These are phyloP conservation scores for Drosophila ustulata DNA, from an alignment of 2,888 invertebrate genomes.

Conservation along the genomic window DNA sequence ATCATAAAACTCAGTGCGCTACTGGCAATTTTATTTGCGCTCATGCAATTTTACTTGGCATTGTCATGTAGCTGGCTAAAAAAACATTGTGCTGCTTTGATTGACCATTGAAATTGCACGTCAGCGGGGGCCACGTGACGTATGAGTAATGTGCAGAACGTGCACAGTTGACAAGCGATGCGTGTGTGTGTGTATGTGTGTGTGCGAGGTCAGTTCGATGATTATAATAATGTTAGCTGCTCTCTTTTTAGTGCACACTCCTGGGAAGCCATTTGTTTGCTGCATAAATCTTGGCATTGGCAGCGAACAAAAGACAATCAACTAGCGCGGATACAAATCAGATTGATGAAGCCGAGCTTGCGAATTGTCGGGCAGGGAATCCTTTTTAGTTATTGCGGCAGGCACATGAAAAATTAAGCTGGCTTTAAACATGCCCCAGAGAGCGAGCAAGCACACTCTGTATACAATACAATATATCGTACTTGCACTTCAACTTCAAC, in stretches of 20 bases:
- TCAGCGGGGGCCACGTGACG: conserved; percentile 64
- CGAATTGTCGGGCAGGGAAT: conserved; percentile 37
- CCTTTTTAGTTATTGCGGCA: conserved; percentile 47
- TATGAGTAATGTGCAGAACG: conserved; percentile 69
- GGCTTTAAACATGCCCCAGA: conserved; percentile 62
- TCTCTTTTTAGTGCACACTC: background rate
- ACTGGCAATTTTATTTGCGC: conserved; percentile 65
- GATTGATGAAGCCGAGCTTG: conserved; percentile 24
- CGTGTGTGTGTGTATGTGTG: background rate
- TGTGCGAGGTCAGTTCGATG: conserved; percentile 27
- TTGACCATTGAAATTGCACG: conserved; percentile 79
- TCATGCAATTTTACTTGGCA: conserved; percentile 68
- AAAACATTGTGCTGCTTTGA: conserved; percentile 62
- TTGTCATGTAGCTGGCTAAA: conserved; percentile 59
- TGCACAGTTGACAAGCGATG: conserved; percentile 43
- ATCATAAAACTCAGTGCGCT: conserved; percentile 26
- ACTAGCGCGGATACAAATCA: conserved; percentile 34
- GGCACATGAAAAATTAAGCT: conserved; percentile 74
- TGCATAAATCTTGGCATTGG: conserved; percentile 50
- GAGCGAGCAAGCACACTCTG: conserved; percentile 18
- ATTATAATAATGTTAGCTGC: conserved; percentile 11
- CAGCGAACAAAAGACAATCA: conserved; percentile 35
- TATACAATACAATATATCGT: background rate
- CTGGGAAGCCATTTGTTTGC: conserved; percentile 31
- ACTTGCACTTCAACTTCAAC: conserved; percentile 3